These are phyloP conservation scores for Crambe crambe DNA, from an alignment of 37 sponge, comb jelly and placozoan species.

Conservation along the genomic window DNA sequence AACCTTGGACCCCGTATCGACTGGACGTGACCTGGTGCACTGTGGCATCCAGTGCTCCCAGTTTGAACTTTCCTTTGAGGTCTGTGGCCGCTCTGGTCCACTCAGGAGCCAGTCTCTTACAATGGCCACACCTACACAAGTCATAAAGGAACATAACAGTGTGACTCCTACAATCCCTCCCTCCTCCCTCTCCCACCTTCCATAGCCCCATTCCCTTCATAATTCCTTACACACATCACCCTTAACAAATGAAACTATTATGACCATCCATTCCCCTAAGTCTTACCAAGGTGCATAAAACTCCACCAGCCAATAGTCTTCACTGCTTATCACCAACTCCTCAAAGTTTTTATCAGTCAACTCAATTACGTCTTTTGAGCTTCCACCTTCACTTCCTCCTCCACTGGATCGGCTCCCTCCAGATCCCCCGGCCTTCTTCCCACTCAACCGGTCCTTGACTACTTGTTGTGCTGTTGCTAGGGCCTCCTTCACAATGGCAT, in stretches of 20 bases:
- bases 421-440: slow-evolving; percentile 36
- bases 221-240: neutral
- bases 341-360: slow-evolving; percentile 93
- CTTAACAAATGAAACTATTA: no score
- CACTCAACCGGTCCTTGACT: slow-evolving; percentile 52
- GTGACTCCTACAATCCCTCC: neutral
- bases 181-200: neutral
- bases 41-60: slow-evolving; percentile 93
- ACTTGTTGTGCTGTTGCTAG: slow-evolving; percentile 35
- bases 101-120: slow-evolving; percentile 95
- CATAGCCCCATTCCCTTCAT: neutral
- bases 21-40: slow-evolving; percentile 55
- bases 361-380: slow-evolving; percentile 79
- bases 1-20: slow-evolving; percentile 80
- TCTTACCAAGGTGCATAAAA: slow-evolving; percentile 94
- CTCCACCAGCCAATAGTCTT: slow-evolving; percentile 93
- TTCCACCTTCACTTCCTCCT: slow-evolving; percentile 34
- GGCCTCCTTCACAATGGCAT: slow-evolving; percentile 62
- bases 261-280: no score
- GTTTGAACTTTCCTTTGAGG: slow-evolving; percentile 82
- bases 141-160: no score
- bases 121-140: slow-evolving; percentile 93
- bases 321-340: slow-evolving; percentile 74
- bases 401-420: slow-evolving; percentile 36
- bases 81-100: slow-evolving; percentile 92